These are phyloP conservation scores for Lepus europaeus DNA, from an alignment of 2,113 vertebrate genomes.

Conservation along the genomic window DNA sequence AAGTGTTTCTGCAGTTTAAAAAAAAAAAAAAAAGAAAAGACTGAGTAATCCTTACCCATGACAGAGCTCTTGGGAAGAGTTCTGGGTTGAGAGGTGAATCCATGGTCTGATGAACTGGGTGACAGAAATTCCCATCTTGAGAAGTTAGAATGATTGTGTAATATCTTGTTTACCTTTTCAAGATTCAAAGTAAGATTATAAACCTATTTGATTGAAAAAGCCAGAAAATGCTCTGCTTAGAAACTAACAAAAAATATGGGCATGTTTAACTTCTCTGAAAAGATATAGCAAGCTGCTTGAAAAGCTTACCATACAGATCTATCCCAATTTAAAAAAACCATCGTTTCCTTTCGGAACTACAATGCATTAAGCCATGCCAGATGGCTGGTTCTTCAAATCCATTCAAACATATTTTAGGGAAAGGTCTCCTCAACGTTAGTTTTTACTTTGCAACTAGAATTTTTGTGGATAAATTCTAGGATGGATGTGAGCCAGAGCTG, in stretches of 20 bases:
- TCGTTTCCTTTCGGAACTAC: background rate
- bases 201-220: constrained; percentile 8
- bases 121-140: constrained; percentile 1
- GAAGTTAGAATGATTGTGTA: constrained; percentile 7
- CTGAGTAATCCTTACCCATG: background rate
- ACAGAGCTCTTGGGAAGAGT: background rate
- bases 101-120: background rate
- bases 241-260: constrained; percentile 19
- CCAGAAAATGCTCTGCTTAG: background rate
- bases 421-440: background rate
- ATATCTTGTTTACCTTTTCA: constrained; percentile 7
- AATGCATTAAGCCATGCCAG: background rate
- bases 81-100: background rate
- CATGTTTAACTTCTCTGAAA: constrained; percentile 23
- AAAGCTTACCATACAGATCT: background rate
- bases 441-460: background rate
- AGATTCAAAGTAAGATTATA: background rate
- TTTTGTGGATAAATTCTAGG: constrained; percentile 24
- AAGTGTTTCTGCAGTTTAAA: background rate
- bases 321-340: background rate
- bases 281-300: background rate
- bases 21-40: constrained; percentile 2
- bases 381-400: background rate
- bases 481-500: background rate
- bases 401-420: background rate